phyloP scores from a whole-genome alignment of 2,888 invertebrate genomes.

The Leptinotarsa tumamoca region DNA sequence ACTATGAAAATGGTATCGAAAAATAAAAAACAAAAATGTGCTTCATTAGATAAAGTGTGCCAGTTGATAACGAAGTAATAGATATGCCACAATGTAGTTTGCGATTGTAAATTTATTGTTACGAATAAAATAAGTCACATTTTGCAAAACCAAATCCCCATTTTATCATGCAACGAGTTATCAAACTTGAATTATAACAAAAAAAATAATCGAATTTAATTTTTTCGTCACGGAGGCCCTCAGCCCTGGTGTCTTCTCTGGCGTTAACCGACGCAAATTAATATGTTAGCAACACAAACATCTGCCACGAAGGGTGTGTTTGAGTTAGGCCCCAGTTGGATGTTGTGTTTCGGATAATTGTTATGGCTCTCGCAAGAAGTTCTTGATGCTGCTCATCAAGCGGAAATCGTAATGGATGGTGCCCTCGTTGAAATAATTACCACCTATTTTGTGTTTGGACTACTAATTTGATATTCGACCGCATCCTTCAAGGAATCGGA shows the following conservation, averaged over 20 bases:
- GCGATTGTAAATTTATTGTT: too few species aligned
- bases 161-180: too few species aligned
- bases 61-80: too few species aligned
- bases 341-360: constrained; percentile 41
- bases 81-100: too few species aligned
- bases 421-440: background rate
- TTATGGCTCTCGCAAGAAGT: constrained; percentile 37
- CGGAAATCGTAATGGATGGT: constrained; percentile 17
- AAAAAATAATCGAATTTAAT: background rate
- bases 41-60: too few species aligned
- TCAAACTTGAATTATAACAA: too few species aligned
- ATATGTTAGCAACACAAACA: constrained; percentile 42
- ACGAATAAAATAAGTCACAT: too few species aligned
- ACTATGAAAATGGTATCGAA: too few species aligned
- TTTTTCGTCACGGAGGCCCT: background rate
- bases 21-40: too few species aligned
- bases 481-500: background rate
- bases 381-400: constrained; percentile 22
- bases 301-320: constrained; percentile 38
- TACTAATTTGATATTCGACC: constrained; percentile 12
- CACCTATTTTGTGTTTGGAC: constrained; percentile 20
- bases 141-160: too few species aligned
- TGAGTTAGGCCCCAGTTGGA: constrained; percentile 45
- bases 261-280: constrained; percentile 45
- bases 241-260: constrained; percentile 3